Evolutionary conservation across 1,140 invertebrate species (phyloP).

Genomic region (Epicauta chinensis): DNA sequence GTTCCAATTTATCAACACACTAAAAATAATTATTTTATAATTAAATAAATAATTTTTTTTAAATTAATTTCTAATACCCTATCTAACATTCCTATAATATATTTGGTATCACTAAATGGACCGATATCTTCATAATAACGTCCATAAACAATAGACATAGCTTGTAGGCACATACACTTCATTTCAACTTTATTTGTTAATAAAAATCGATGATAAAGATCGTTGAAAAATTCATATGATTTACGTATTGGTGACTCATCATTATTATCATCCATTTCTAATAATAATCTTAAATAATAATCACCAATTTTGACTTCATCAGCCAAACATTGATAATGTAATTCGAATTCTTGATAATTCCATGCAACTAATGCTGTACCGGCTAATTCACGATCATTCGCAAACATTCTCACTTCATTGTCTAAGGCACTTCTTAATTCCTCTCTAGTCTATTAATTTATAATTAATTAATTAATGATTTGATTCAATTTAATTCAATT

Average conservation of each 20-base stretch:
- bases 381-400: conserved; percentile 83
- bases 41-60: neutral
- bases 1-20: conserved; percentile 71
- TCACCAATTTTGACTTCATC: conserved; percentile 98
- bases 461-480: no score
- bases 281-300: conserved; percentile 90
- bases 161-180: conserved; percentile 96
- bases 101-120: conserved; percentile 93
- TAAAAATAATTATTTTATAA: conserved; percentile 34
- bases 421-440: conserved; percentile 89
- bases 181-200: conserved; percentile 73
- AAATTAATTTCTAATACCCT: conserved; percentile 52
- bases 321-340: conserved; percentile 85
- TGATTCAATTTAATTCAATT: conserved; percentile 17
- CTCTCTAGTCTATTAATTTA: conserved; percentile 72
- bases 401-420: conserved; percentile 88
- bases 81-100: conserved; percentile 93
- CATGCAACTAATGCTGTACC: conserved; percentile 80
- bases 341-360: conserved; percentile 98
- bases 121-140: conserved; percentile 96
- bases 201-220: conserved; percentile 95
- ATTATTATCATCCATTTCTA: conserved; percentile 85
- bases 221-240: conserved; percentile 98
- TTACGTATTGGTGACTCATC: conserved; percentile 80
- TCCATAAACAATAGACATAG: conserved; percentile 96